Evolutionary conservation across 2,888 invertebrate genomes (phyloP), one percentile per base, ranked within the genome.

Genomic region (Apeira syringaria): DNA sequence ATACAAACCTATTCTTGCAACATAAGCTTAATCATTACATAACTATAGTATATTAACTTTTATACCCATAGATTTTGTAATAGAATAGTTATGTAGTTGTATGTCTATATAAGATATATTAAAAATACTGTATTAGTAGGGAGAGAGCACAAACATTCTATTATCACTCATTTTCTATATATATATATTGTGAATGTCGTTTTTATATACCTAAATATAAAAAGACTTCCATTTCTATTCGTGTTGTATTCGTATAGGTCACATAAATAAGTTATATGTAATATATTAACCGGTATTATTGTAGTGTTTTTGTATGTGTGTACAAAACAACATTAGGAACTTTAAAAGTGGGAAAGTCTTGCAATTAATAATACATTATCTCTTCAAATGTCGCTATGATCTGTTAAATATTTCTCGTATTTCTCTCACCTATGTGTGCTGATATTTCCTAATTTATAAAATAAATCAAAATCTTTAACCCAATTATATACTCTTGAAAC

Each of bases 11-110:
- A 25, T 6, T 41, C 44, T 39, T 31, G 44, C 49, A 47, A 53
- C 48, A 35, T 29, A 34, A 47, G 22, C 29, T 15, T 24, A 36
- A 36, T 32, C 38, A n/a, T 32, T 24, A 34, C 45, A 64, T 35
- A 50, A 56, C 50, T 53, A 49, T 59, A 53, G 41, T 25, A 62
- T 61, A 55, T 72, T 71, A 74, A 61, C 60, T 81, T 82, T 82
- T 80, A 72, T 81, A 82, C 79, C 75, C 70, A 69, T 78, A 80
- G 72, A 78, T 74, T 79, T 77, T 76, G 70, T 80, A 77, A 64
- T 79, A 78, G 75, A 29, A 47, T 74, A 78, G 70, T 37, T 57
- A 40, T 27, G 62, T 74, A 74, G 71, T 33, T 71, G 42, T 72
- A 72, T 73, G 65, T 74, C 53, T 72, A 64, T 55, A 37, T 56